Percentiles rank a stretch among this genome's conserved stretches.
Conservation (phyloP, 2,797 vertebrate genomes). For the Simalia tracyae region DNA sequence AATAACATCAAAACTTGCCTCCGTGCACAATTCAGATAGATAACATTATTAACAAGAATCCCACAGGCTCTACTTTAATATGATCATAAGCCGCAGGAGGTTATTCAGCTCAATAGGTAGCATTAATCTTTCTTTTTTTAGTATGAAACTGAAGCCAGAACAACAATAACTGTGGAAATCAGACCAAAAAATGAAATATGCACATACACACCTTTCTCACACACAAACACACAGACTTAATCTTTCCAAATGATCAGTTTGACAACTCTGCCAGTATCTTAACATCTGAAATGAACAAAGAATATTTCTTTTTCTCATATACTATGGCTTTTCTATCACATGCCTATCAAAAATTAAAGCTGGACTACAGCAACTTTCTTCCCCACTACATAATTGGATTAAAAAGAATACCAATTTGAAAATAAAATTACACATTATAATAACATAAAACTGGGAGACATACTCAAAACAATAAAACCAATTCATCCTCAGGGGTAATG, state of each 20-base stretch:
- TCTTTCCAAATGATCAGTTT: background rate
- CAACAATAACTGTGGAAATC: background rate
- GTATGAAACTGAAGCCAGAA: background rate
- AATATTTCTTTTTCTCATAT: background rate
- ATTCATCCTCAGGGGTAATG: background rate
- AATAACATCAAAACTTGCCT: constrained; percentile 20
- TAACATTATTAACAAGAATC: constrained; percentile 13
- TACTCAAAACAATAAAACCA: background rate
- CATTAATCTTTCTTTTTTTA: background rate
- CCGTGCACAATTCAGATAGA: constrained; percentile 4
- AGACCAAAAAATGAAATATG: background rate
- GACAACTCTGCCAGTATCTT: background rate
- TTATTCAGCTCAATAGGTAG: background rate
- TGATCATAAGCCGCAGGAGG: background rate
- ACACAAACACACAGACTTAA: background rate
- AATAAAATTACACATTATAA: background rate
- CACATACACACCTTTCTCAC: background rate
- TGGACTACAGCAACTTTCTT: background rate
- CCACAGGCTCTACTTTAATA: background rate
- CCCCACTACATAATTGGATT: background rate
- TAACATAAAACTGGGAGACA: background rate
- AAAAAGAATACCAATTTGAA: background rate
- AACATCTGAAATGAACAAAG: background rate
- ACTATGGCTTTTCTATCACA: background rate
- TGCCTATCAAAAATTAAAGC: background rate